A percentile compares a stretch with the other conserved stretches of the same genome.
These are phyloP conservation scores for Burhinus oedicnemus DNA, from an alignment of 2,113 vertebrate species.

Conservation along the genomic window DNA sequence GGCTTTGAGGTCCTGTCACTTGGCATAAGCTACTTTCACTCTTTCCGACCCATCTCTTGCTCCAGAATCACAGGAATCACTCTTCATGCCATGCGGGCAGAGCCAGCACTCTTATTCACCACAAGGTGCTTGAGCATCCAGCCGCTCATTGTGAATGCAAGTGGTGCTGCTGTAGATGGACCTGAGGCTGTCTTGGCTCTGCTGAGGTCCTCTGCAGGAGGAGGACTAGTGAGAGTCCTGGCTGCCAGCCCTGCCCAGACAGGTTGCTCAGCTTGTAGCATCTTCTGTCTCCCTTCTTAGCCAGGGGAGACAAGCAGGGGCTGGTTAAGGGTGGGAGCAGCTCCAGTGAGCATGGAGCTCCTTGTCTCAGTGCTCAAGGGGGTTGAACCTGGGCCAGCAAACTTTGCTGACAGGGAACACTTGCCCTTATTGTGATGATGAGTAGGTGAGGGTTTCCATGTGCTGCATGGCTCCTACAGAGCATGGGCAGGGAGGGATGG, in stretches of 20 bases:
- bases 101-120: not conserved
- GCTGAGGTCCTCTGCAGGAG: not conserved
- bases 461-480: not conserved
- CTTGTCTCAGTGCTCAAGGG: not conserved
- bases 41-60: not conserved
- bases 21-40: not conserved
- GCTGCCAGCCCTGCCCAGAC: not conserved
- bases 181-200: not conserved
- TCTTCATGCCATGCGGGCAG: not conserved
- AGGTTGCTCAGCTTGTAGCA: not conserved
- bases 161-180: not conserved
- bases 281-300: not conserved
- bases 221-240: not conserved
- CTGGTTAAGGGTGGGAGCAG: not conserved
- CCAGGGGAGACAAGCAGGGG: not conserved
- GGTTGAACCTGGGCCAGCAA: not conserved
- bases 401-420: not conserved
- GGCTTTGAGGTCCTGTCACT: not conserved
- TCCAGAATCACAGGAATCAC: not conserved
- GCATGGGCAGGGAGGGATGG: not conserved
- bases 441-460: not conserved
- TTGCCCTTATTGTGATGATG: not conserved
- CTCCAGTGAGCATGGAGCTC: not conserved
- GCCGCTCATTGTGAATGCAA: fast-evolving
- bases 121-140: fast-evolving